Evolutionary conservation across 2,797 vertebrate species (phyloP), one percentile per base, ranked within the genome.

Genomic region (Hybognathus amarus): DNA sequence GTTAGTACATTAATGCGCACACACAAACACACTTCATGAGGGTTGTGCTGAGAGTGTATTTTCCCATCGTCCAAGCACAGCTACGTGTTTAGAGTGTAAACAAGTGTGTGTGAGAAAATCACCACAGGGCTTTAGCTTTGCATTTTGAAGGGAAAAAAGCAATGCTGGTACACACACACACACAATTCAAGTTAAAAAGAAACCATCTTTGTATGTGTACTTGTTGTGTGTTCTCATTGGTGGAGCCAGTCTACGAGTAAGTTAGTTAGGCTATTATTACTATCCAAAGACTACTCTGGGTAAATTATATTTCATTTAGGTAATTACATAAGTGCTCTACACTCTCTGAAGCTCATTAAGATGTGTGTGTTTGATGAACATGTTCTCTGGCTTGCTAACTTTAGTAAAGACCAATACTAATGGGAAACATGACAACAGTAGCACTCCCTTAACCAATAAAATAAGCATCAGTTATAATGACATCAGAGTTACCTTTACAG

Each of bases 11-110:
- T 88, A 88, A 88, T 88, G 86, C 87, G 71, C 52, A 50, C 85
- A 87, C 87, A 88, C 87, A 88, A 73, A 84, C 78, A 83, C 59
- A 63, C 75, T 87, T 84, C 22, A 89, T 90, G 90, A 86, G 90
- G 92, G 93, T 74, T 83, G 86, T 90, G 93, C 92, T 94, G 93
- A 94, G 87, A 77, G 85, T 83, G 87, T 85, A 54, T 85, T 89
- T 93, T 93, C 93, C 92, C 93, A 92, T 90, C 90, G 88, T 85
- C 88, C 73, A 68, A 80, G 82, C 83, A 33, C 11, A 47, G 82
- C 86, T 79, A 82, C n/a, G 85, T 94, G 93, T 95, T 95, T 95
- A 91, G 90, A 91, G 88, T 95, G 87, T 93, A 92, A 95, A 95
- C 93, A 95, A 87, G 88, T 90, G 87, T 89, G 42, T 89, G 85